These are phyloP conservation scores for Sebastes nivosus DNA, from an alignment of 2,797 vertebrate species.

Conservation along the genomic window DNA sequence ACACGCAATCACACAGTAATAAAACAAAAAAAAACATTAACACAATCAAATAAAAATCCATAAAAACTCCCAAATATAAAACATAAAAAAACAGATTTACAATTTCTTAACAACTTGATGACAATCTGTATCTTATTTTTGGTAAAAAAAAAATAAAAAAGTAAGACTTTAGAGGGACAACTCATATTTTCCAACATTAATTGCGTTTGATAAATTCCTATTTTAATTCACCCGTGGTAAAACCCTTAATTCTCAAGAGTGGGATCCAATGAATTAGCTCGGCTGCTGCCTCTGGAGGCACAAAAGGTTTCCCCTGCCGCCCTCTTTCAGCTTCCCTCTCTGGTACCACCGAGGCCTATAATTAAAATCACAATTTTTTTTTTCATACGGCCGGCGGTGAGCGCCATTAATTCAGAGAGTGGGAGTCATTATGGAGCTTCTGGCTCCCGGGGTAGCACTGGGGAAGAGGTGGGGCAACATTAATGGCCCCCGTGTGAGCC, in stretches of 20 bases:
- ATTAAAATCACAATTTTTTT: slow-evolving; percentile 64
- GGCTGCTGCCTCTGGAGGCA: slow-evolving; percentile 28
- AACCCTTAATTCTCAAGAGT: not conserved
- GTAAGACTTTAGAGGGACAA: not conserved
- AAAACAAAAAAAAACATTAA: too few relatives aligned
- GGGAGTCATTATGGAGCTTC: slow-evolving; percentile 60
- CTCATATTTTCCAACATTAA: not conserved
- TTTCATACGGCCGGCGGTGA: slow-evolving; percentile 41
- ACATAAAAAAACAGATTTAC: not conserved
- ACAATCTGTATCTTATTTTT: not conserved
- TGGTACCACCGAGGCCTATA: slow-evolving; percentile 38
- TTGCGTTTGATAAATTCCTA: not conserved
- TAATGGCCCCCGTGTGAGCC: slow-evolving; percentile 60
- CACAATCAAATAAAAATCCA: too few relatives aligned
- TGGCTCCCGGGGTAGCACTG: slow-evolving; percentile 59
- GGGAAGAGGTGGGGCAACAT: slow-evolving; percentile 57
- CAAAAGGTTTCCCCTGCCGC: slow-evolving; percentile 46
- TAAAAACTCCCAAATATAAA: too few relatives aligned
- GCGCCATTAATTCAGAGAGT: slow-evolving; percentile 66
- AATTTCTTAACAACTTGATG: not conserved
- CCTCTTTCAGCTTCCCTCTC: slow-evolving; percentile 25
- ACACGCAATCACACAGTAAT: too few relatives aligned
- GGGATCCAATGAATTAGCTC: slow-evolving; percentile 26
- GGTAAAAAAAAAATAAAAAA: not conserved
- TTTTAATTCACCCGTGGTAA: slow-evolving; percentile 1